phyloP scores from a whole-genome alignment of 2,797 vertebrate species.

The Enteromius viviparus region DNA sequence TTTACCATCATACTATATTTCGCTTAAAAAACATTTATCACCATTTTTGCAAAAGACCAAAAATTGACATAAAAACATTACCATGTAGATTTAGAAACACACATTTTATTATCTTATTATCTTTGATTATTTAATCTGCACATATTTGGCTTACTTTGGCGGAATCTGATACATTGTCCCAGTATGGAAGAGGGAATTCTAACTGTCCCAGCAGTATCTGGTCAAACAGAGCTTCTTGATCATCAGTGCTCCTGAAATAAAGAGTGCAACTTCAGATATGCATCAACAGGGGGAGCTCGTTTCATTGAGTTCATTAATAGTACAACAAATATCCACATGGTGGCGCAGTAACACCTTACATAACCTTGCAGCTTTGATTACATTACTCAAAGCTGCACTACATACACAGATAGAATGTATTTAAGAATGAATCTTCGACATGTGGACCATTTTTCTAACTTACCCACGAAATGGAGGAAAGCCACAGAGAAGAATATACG shows the following conservation, averaged over 20 bases:
- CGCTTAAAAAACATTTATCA: not conserved
- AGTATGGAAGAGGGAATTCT: slow-evolving; percentile 95
- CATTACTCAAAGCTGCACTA: slow-evolving; percentile 9
- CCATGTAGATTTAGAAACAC: no score
- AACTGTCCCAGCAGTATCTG: slow-evolving; percentile 98
- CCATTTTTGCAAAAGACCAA: not conserved
- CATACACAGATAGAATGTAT: slow-evolving; percentile 8
- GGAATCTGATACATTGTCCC: slow-evolving; percentile 95
- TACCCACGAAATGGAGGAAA: slow-evolving; percentile 97
- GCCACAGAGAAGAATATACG: slow-evolving; percentile 96
- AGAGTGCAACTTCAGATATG: not conserved
- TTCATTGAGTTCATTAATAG: not conserved
- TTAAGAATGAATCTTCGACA: slow-evolving; percentile 8
- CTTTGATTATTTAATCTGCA: not conserved
- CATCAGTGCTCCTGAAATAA: slow-evolving; percentile 86
- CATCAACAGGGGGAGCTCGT: slow-evolving; percentile 2
- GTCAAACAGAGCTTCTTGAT: slow-evolving; percentile 97
- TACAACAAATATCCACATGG: not conserved
- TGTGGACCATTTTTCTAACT: slow-evolving; percentile 47
- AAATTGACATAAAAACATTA: no score
- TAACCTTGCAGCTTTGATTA: slow-evolving; percentile 20
- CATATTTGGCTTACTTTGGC: slow-evolving; percentile 82
- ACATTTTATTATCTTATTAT: not conserved
- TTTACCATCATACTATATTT: not conserved
- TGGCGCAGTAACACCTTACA: slow-evolving; percentile 16